Conservation (phyloP, 2,797 vertebrate genomes). For the Cyprinodon diabolis region DNA sequence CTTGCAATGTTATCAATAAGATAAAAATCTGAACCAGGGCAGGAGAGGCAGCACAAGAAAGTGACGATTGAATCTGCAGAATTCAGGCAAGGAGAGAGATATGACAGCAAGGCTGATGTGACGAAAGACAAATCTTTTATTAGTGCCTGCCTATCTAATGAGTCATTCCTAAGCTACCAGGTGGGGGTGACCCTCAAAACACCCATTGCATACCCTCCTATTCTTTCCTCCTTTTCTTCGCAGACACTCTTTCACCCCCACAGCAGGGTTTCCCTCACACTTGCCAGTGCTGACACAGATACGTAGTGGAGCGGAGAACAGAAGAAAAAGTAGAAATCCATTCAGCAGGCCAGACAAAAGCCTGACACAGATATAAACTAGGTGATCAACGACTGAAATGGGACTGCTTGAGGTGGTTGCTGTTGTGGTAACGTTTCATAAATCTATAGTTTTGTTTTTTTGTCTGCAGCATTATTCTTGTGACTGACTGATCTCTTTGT, state of each 20-base stretch:
- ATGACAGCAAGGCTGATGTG: constrained; percentile 67
- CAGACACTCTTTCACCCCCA: constrained; percentile 52
- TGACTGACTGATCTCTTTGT: constrained; percentile 26
- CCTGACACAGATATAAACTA: constrained; percentile 63
- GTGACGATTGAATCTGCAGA: constrained; percentile 69
- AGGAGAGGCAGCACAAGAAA: constrained; percentile 48
- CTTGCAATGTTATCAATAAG: constrained; percentile 53
- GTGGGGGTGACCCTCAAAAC: constrained; percentile 66
- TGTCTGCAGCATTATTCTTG: constrained; percentile 20
- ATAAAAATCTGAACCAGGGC: constrained; percentile 60
- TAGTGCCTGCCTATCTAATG: constrained; percentile 67
- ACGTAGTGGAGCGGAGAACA: constrained; percentile 53
- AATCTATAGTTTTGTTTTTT: constrained; percentile 7
- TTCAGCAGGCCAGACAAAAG: constrained; percentile 62
- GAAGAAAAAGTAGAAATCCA: constrained; percentile 30
- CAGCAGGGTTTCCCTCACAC: constrained; percentile 54
- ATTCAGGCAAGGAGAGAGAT: constrained; percentile 58
- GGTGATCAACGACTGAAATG: constrained; percentile 37
- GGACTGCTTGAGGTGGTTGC: constrained; percentile 12
- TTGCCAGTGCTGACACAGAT: constrained; percentile 62
- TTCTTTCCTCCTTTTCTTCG: constrained; percentile 38
- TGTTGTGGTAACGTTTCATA: constrained; percentile 9
- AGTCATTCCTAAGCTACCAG: constrained; percentile 76
- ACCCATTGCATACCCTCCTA: constrained; percentile 26
- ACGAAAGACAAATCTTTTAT: constrained; percentile 78